Conservation (phyloP, 2,113 vertebrate species). For the Naja naja region DNA sequence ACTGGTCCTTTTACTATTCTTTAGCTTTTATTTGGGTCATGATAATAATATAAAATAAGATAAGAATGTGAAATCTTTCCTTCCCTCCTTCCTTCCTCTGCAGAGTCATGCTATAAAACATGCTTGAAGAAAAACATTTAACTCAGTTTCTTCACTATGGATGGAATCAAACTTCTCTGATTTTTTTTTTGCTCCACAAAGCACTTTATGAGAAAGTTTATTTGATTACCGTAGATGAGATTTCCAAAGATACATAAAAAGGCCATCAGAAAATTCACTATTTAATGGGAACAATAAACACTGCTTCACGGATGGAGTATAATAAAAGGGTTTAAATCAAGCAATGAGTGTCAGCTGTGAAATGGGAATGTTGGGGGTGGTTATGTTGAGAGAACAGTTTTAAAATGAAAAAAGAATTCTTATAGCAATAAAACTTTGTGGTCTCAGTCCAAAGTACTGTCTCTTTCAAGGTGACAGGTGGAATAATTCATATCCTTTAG, state of each 20-base stretch:
- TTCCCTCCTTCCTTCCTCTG: background rate
- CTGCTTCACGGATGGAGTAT: accelerated
- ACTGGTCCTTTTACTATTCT: background rate
- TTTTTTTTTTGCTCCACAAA: background rate
- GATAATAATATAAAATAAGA: background rate
- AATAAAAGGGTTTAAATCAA: background rate
- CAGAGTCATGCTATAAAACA: background rate
- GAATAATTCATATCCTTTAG: background rate
- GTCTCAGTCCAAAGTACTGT: background rate
- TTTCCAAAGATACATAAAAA: slow-evolving; percentile 13
- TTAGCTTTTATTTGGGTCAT: background rate
- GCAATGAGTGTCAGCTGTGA: background rate
- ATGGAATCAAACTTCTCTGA: background rate
- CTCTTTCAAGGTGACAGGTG: background rate
- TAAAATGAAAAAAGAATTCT: background rate
- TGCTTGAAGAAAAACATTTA: background rate
- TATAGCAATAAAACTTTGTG: background rate
- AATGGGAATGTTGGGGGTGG: accelerated
- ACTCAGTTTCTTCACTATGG: background rate
- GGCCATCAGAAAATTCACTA: background rate
- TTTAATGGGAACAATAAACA: slow-evolving; percentile 17
- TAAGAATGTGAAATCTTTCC: background rate
- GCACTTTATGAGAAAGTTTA: background rate
- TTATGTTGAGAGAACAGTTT: background rate
- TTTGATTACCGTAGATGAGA: background rate